Conservation (phyloP, 2,113 vertebrate genomes). For the Prunella fulvescens region DNA sequence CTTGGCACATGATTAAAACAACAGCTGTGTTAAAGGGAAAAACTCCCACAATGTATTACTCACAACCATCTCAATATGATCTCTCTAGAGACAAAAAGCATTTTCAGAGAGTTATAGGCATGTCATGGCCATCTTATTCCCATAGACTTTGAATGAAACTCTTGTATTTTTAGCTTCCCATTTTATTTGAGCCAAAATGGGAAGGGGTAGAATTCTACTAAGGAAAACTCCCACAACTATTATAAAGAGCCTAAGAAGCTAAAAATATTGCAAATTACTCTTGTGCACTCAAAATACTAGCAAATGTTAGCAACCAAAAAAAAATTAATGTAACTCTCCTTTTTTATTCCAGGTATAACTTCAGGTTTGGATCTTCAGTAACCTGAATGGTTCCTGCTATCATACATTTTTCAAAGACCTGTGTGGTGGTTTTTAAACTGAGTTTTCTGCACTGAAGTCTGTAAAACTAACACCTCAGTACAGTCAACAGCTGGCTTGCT, state of each 20-base stretch:
- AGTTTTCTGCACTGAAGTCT: background rate
- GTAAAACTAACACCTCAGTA: background rate
- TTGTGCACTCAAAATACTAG: background rate
- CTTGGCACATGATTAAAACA: constrained; percentile 69
- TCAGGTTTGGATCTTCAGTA: background rate
- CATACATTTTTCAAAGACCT: background rate
- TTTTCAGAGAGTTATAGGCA: constrained; percentile 21
- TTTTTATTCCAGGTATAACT: background rate
- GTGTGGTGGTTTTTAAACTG: background rate
- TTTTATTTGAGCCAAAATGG: background rate
- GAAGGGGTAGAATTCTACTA: background rate
- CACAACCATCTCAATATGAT: constrained; percentile 21
- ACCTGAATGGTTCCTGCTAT: background rate
- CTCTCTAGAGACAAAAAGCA: constrained; percentile 32
- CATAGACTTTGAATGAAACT: background rate
- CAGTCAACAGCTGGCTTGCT: background rate
- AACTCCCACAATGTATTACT: constrained; percentile 58
- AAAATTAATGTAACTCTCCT: background rate
- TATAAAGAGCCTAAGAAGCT: background rate
- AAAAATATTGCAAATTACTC: background rate
- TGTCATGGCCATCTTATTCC: constrained; percentile 9
- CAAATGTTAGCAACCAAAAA: background rate
- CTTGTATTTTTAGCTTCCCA: constrained; percentile 3
- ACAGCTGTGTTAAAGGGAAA: constrained; percentile 66
- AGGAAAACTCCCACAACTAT: background rate